Conservation (phyloP, 2,113 vertebrate genomes). For the Thamnaconus septentrionalis region DNA sequence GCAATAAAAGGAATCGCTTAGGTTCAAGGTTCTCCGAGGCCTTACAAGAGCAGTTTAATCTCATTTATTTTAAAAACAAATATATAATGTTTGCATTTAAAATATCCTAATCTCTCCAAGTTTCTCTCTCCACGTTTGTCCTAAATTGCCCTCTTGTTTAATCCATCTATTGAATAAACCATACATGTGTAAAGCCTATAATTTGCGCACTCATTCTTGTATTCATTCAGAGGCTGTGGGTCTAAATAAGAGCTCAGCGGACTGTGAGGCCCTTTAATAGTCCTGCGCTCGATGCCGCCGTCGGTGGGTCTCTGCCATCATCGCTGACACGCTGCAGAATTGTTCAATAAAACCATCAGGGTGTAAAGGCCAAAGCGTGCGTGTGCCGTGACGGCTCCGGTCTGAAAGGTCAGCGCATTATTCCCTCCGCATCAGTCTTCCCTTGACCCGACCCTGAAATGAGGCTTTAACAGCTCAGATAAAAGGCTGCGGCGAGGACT, state of each 20-base stretch:
- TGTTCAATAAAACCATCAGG: constrained; percentile 33
- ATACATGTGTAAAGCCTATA: background rate
- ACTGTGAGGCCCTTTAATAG: constrained; percentile 11
- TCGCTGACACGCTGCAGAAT: constrained; percentile 10
- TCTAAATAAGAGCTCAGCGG: constrained; percentile 8
- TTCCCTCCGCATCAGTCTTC: constrained; percentile 22
- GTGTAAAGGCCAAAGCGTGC: constrained; percentile 25
- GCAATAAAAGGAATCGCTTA: too few species aligned
- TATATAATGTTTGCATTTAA: too few species aligned
- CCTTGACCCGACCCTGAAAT: constrained; percentile 23
- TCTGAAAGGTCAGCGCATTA: constrained; percentile 40
- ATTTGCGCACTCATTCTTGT: constrained; percentile 3
- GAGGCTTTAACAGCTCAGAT: constrained; percentile 7
- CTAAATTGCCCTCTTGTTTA: background rate
- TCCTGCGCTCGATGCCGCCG: background rate
- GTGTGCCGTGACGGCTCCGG: constrained; percentile 7
- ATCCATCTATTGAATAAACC: constrained; percentile 10
- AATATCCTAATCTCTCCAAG: too few species aligned
- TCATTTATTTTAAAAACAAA: too few species aligned
- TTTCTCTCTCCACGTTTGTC: too few species aligned
- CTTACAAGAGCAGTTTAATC: too few species aligned
- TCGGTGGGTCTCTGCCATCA: constrained; percentile 17
- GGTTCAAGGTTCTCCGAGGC: too few species aligned
- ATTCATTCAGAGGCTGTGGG: background rate
- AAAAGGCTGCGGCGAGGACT: constrained; percentile 9